These are phyloP conservation scores for Xenopus borealis DNA, from an alignment of 2,113 vertebrate genomes.

Conservation along the genomic window DNA sequence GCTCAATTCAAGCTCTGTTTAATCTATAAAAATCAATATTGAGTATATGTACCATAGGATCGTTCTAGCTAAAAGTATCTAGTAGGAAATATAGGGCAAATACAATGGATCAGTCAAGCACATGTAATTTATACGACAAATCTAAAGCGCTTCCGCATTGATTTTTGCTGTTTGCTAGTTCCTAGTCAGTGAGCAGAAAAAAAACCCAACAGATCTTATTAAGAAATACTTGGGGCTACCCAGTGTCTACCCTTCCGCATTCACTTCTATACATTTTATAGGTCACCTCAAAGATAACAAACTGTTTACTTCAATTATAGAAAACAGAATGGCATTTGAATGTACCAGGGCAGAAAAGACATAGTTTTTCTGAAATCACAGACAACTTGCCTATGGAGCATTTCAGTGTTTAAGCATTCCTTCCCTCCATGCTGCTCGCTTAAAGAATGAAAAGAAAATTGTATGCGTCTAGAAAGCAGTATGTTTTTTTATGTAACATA, in stretches of 20 bases:
- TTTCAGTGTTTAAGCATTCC: slow-evolving; percentile 56
- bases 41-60: slow-evolving; percentile 79
- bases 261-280: slow-evolving; percentile 72
- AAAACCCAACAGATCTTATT: slow-evolving; percentile 77
- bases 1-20: slow-evolving; percentile 72
- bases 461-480: slow-evolving; percentile 52
- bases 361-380: slow-evolving; percentile 51
- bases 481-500: slow-evolving; percentile 49
- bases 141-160: slow-evolving; percentile 81
- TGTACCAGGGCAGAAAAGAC: slow-evolving; percentile 39
- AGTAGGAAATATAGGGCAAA: slow-evolving; percentile 79
- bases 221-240: slow-evolving; percentile 80
- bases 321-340: slow-evolving; percentile 58
- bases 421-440: slow-evolving; percentile 57
- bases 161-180: slow-evolving; percentile 86
- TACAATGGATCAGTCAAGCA: slow-evolving; percentile 85
- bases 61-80: slow-evolving; percentile 78
- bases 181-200: slow-evolving; percentile 78
- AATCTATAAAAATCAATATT: slow-evolving; percentile 87
- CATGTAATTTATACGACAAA: slow-evolving; percentile 85
- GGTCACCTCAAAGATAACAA: slow-evolving; percentile 69
- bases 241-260: slow-evolving; percentile 70
- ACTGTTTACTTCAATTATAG: slow-evolving; percentile 49
- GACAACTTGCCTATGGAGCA: slow-evolving; percentile 47
- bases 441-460: slow-evolving; percentile 54